These are phyloP conservation scores for Aethes cnicana DNA, from an alignment of 2,888 invertebrate genomes.

Conservation along the genomic window DNA sequence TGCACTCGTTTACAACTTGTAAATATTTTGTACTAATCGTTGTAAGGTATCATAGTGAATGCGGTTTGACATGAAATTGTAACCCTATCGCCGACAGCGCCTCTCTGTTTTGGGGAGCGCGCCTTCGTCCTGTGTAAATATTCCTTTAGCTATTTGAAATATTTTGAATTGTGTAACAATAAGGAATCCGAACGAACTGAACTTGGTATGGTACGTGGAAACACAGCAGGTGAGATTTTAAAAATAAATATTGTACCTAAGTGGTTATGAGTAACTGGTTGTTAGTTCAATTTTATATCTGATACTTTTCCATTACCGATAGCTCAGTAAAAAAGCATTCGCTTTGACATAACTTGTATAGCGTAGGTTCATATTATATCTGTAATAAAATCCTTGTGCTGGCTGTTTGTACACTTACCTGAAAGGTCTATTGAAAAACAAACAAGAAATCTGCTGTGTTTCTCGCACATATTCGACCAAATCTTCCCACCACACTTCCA, in stretches of 20 bases:
- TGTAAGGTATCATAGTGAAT: conserved; percentile 40
- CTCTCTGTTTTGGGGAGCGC: conserved; percentile 6
- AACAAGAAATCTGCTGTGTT: neutral
- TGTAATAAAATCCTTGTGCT: no score
- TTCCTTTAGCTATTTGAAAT: conserved; percentile 16
- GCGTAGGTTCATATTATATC: no score
- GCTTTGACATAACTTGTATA: no score
- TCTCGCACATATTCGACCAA: neutral
- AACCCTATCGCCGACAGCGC: conserved; percentile 11
- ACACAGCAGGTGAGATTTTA: neutral
- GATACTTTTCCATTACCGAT: no score
- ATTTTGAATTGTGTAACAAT: conserved; percentile 28
- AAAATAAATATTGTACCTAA: no score
- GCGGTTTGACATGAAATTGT: conserved; percentile 33
- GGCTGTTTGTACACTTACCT: no score
- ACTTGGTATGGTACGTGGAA: neutral
- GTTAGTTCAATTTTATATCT: no score
- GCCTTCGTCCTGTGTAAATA: conserved; percentile 33
- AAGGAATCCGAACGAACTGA: conserved; percentile 42
- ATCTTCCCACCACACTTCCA: conserved; percentile 24
- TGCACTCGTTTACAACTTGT: conserved; percentile 36
- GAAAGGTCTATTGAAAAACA: no score
- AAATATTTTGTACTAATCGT: conserved; percentile 47
- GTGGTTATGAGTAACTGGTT: no score
- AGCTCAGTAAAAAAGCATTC: no score